A percentile compares a stretch with the other conserved stretches of the same genome.
These are phyloP conservation scores for Gymnothorax reevesii DNA, from an alignment of 2,797 vertebrate genomes.

Conservation along the genomic window DNA sequence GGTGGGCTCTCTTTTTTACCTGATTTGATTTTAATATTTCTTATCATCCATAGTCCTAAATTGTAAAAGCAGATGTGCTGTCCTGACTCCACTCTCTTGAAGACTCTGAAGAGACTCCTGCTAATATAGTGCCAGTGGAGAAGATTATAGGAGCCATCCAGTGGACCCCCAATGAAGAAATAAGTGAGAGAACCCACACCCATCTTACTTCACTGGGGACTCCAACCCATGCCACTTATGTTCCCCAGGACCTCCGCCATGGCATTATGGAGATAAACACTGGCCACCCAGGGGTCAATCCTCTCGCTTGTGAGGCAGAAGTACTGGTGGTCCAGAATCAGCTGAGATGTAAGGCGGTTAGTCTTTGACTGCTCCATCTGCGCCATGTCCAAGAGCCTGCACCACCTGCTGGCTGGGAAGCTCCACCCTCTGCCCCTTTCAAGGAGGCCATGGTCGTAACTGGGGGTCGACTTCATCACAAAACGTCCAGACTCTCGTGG, in stretches of 20 bases:
- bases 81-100: neutral
- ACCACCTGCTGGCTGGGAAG: neutral
- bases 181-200: neutral
- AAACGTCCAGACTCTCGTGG: neutral
- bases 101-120: too few relatives aligned
- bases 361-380: neutral
- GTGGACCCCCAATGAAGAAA: neutral
- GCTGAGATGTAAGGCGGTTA: neutral
- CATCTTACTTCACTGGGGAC: neutral
- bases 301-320: too few relatives aligned
- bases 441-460: neutral
- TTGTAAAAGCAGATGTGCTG: too few relatives aligned
- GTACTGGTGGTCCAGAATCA: neutral
- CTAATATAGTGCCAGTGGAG: neutral
- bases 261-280: neutral
- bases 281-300: too few relatives aligned
- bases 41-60: neutral
- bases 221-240: neutral
- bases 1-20: slow-evolving; percentile 22
- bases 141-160: neutral
- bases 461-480: neutral
- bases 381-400: neutral
- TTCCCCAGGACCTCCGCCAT: neutral
- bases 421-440: neutral
- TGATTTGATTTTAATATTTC: slow-evolving; percentile 10